These are phyloP conservation scores for Toxonevra muliebris DNA, from an alignment of 2,888 invertebrate genomes.

Conservation along the genomic window DNA sequence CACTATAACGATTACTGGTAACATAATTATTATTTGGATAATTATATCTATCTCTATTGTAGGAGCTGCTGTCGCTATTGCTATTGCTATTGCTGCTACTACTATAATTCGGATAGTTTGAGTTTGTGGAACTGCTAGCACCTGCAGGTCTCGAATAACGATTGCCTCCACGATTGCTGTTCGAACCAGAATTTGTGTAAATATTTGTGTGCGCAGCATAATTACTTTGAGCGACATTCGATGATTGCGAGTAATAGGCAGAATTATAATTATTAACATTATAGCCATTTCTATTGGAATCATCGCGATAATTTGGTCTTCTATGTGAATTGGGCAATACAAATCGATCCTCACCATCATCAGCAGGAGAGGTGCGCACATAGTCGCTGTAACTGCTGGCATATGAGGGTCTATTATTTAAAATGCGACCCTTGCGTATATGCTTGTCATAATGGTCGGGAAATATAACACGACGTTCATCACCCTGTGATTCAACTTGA, in stretches of 20 bases:
- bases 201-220: conserved; percentile 8
- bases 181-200: background rate
- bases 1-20: conserved; percentile 47
- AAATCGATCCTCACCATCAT: conserved; percentile 40
- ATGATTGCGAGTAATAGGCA: too few relatives aligned
- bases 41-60: conserved; percentile 39
- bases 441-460: conserved; percentile 65
- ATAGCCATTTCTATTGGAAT: background rate
- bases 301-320: conserved; percentile 7
- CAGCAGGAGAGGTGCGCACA: conserved; percentile 17
- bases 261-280: background rate
- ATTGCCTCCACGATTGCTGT: conserved; percentile 5
- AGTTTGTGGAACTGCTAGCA: background rate
- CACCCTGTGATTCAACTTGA: background rate
- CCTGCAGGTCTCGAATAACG: too few relatives aligned
- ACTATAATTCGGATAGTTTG: background rate
- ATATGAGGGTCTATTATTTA: conserved; percentile 51
- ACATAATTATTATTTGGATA: conserved; percentile 52
- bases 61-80: conserved; percentile 10
- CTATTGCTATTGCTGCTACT: conserved; percentile 1
- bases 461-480: conserved; percentile 54
- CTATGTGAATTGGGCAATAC: conserved; percentile 48
- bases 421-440: conserved; percentile 57
- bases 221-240: background rate
- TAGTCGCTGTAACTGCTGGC: conserved; percentile 47